phyloP scores from a whole-genome alignment of 2,888 invertebrate species.

The Drosophila tripunctata region DNA sequence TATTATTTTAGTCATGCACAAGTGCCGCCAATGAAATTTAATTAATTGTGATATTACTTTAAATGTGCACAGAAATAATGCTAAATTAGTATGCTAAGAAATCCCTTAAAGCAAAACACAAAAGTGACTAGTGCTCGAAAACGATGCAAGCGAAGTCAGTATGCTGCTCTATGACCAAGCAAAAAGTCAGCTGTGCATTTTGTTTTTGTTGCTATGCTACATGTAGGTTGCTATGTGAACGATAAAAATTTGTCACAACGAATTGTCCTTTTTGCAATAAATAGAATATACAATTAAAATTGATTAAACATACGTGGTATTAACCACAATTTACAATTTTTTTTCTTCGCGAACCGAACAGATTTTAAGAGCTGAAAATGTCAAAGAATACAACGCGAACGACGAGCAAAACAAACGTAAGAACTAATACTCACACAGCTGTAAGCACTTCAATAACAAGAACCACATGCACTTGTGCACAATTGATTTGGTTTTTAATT shows the following conservation, averaged over 20 bases:
- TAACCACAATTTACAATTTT: slow-evolving; percentile 17
- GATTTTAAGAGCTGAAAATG: slow-evolving; percentile 41
- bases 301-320: slow-evolving; percentile 62
- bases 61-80: slow-evolving; percentile 37
- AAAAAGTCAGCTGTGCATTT: slow-evolving; percentile 42
- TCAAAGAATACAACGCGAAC: slow-evolving; percentile 53
- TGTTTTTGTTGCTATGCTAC: slow-evolving; percentile 63
- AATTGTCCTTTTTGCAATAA: slow-evolving; percentile 30
- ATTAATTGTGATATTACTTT: slow-evolving; percentile 76
- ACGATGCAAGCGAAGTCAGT: slow-evolving; percentile 3
- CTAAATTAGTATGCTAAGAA: slow-evolving; percentile 49
- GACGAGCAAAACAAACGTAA: slow-evolving; percentile 53
- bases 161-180: slow-evolving; percentile 27
- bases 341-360: background rate
- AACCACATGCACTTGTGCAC: slow-evolving; percentile 3
- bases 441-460: slow-evolving; percentile 12
- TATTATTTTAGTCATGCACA: slow-evolving; percentile 26
- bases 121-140: slow-evolving; percentile 34
- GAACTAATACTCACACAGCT: slow-evolving; percentile 17
- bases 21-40: slow-evolving; percentile 28
- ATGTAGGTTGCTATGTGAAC: slow-evolving; percentile 54
- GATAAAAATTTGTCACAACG: slow-evolving; percentile 58
- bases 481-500: slow-evolving; percentile 33
- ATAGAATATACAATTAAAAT: slow-evolving; percentile 53
- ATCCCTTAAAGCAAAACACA: slow-evolving; percentile 9